Evolutionary conservation across 1,140 invertebrate species (phyloP), one percentile per base, ranked within the genome.

Genomic region (Drosophila navojoa): DNA sequence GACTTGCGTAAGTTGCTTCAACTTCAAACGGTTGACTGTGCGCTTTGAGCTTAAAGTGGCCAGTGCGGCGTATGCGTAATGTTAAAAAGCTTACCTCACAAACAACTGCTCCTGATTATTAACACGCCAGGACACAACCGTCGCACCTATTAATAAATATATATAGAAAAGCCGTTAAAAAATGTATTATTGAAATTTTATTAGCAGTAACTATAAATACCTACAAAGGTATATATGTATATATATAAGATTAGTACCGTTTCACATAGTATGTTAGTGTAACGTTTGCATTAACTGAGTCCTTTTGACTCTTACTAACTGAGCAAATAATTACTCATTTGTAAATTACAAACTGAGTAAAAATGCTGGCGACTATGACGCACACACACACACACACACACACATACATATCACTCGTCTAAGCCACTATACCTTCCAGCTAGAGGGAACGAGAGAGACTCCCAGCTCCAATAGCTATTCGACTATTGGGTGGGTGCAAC

Each of bases 81-180:
- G 49, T 66, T 84, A 79, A 68, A 73, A 72, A 9, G 93, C 94
- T 95, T 93, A 98, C 97, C 97, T 98, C 73, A 98, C 96, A 94
- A 98, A 98, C 91, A 98, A 94, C 91, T 98, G 97, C 93, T 98
- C 97, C 93, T 98, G 97, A 93, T 98, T 98, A 92, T 98, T 98
- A 32, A 98, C 97, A 84, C 97, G 93, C 97, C 97, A 98, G 87
- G 97, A 98, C 76, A 98, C 97, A 58, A 98, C 96, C 62, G 97
- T 98, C 62, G 97, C 97, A 92, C 97, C 97, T 98, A 92, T 53
- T 68, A 94, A 94, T 85, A 81, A 90, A 81, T 70, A 74, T 54
- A 16, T 59, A 5, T 10, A 27, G 19, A 9, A 45, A 49, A 4
- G n/a, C 10, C 0, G 16, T 22, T 1, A 49, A 40, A 25, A 42